Base-by-base conservation (phyloP, 2,888 invertebrate genomes). In the Leptodirus hochenwartii region DNA sequence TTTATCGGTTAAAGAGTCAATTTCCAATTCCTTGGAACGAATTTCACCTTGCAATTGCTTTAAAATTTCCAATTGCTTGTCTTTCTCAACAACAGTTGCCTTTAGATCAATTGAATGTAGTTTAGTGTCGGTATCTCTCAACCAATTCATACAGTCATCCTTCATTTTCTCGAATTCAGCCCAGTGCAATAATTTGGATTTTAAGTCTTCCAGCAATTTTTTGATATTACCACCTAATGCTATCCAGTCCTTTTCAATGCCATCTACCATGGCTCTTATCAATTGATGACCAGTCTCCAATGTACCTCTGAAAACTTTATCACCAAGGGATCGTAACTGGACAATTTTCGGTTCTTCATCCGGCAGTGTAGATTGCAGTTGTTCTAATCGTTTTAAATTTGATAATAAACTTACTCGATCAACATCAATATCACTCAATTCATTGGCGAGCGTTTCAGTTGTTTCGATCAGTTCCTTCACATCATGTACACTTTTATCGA, bases 161-260 rank as follows among this genome's bases (percentile, higher is more conserved):
- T 82, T 81, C 45, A 82, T 61, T 12, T 66, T 64, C 49, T 93
- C 93, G 48, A 87, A 91, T 46, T 90, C 88, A 31, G 75, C 71
- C 91, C 91, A 93, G 46, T 85, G 82, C 44, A 78, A 75, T 27
- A 91, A 62, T 50, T 88, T 84, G 26, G 64, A 69, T 51, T 90
- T 82, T 30, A 93, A 59, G 2, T 68, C 63, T 41, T 79, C 76
- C 26, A 87, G 80, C 1, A 79, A 78, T 9, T 76, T 72, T 42
- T 70, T 69, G 3, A 85, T 69, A 12, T 75, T 65, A 0, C 84
- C 78, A 1, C 76, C 61, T 2, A 88, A 56, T 9, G 78, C 73
- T 50, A 85, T 80, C 87, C 87, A 88, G 56, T 87, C 85, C 47
- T 85, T 82, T 45, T 85, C 84, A 0, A 85, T 80, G 6, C 73